Evolutionary conservation across 1,140 invertebrate genomes (phyloP).

Genomic region (Cylas formicarius): DNA sequence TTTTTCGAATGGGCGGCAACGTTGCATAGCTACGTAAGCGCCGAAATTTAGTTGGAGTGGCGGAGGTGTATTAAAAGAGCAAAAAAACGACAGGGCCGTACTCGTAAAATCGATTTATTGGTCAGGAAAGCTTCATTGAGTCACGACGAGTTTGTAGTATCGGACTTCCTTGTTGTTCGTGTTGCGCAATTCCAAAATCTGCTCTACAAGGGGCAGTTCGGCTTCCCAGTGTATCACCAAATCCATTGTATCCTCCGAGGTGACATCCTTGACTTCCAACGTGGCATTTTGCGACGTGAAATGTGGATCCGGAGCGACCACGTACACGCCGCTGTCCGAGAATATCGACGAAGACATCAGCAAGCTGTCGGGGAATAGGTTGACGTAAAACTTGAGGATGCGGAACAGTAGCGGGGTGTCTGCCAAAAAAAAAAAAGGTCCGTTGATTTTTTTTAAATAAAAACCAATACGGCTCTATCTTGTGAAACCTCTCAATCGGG

Average conservation of each 20-base stretch:
- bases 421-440: too few relatives aligned
- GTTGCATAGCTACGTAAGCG: too few relatives aligned
- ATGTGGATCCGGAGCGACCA: background rate
- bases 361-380: conserved; percentile 8
- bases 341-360: conserved; percentile 2
- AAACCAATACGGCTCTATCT: too few relatives aligned
- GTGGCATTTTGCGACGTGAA: background rate
- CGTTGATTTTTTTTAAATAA: too few relatives aligned
- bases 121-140: too few relatives aligned
- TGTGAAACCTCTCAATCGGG: too few relatives aligned
- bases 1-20: too few relatives aligned
- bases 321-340: conserved; percentile 1
- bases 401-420: conserved; percentile 6
- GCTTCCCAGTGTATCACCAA: conserved; percentile 10
- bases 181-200: conserved; percentile 5
- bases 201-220: background rate
- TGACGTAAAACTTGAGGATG: conserved; percentile 7
- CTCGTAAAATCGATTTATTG: too few relatives aligned
- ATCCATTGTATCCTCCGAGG: conserved; percentile 1
- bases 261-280: conserved; percentile 3
- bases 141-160: conserved; percentile 1
- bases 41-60: too few relatives aligned
- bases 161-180: conserved; percentile 6
- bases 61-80: too few relatives aligned
- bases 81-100: too few relatives aligned